Base-by-base conservation (phyloP, 2,888 invertebrate genomes). In the Caenorhabditis sp. region DNA sequence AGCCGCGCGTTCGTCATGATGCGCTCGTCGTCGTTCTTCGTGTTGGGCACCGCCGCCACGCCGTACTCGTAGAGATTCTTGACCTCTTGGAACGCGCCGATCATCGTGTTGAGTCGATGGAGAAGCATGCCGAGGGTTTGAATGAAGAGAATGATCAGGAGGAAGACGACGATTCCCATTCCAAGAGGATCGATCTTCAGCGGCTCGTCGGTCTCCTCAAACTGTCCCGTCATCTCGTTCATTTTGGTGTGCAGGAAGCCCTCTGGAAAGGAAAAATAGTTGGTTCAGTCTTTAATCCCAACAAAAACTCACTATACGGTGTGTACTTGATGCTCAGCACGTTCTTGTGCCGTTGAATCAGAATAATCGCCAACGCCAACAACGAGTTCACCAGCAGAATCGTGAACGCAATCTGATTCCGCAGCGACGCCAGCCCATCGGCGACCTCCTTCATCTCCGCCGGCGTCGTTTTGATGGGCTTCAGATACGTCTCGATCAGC, bases 381-480 rank as follows among this genome's bases (percentile, higher is more conserved):
- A 99, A 95, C 90, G 97, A 96, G 94, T 99, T 99, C 93, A 97
- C 94, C 96, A 99, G 97, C 94, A 98, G 96, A 94, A 98, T 97
- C 90, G 95, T 96, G 94, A 97, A 97, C 86, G 97, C 97, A 51
- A 92, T 90, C 51, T 96, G 95, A 94, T 98, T 97, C 93, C 98
- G 95, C 92, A 98, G 94, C 93, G 96, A 96, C 94, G 96, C 96
- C 93, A 98, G 94, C 93, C 97, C 96, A 14, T 84, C 83, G 4
- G 91, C 92, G 8, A 89, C 85, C 41, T 80, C 82, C 8, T 83
- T 80, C 80, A 90, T 88, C 66, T 91, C 90, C 24, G 86, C 85
- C 0, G 88, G 70, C 8, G 87, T 84, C 31, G 90, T 87, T 63
- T 87, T 85, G 51, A 90, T 85, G 16, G 92, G 92, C 90, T 90